These are phyloP conservation scores for Drosophila kikkawai DNA, from an alignment of 1,140 invertebrate species.

Conservation along the genomic window DNA sequence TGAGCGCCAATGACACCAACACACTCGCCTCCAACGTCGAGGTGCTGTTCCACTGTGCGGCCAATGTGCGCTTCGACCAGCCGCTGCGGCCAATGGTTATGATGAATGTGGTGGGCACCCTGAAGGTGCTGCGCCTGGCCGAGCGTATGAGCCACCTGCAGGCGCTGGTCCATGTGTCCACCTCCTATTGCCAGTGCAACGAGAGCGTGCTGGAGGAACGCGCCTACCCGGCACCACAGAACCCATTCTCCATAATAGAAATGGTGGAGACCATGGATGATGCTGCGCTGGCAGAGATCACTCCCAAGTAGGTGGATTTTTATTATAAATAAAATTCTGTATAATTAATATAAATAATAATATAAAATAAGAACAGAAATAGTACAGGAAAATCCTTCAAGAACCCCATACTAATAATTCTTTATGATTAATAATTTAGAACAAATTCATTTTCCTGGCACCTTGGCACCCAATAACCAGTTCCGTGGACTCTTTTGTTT, in stretches of 20 bases:
- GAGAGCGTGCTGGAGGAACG: slow-evolving; percentile 89
- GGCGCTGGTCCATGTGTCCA: slow-evolving; percentile 92
- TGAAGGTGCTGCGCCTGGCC: slow-evolving; percentile 88
- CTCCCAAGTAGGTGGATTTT: slow-evolving; percentile 88
- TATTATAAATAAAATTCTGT: background rate
- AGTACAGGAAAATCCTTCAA: background rate
- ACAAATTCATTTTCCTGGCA: background rate
- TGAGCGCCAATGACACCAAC: slow-evolving; percentile 88
- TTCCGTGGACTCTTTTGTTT: slow-evolving; percentile 53
- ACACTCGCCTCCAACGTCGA: slow-evolving; percentile 88
- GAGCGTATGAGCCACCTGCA: slow-evolving; percentile 89
- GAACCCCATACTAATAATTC: background rate
- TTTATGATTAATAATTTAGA: no score
- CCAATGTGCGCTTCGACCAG: slow-evolving; percentile 96
- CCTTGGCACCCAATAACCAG: slow-evolving; percentile 27
- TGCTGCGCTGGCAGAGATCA: slow-evolving; percentile 89
- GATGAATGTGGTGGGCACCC: slow-evolving; percentile 89
- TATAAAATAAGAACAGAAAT: background rate
- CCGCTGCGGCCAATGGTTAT: slow-evolving; percentile 90
- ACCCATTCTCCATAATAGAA: slow-evolving; percentile 91
- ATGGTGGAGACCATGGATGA: slow-evolving; percentile 92
- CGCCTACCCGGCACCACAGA: slow-evolving; percentile 88
- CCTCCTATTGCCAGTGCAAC: slow-evolving; percentile 93
- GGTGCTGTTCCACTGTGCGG: slow-evolving; percentile 96
- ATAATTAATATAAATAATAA: background rate